A percentile compares a stretch with the other conserved stretches of the same genome.
Conservation (phyloP, 2,888 invertebrate genomes). For the Melanargia galathea region DNA sequence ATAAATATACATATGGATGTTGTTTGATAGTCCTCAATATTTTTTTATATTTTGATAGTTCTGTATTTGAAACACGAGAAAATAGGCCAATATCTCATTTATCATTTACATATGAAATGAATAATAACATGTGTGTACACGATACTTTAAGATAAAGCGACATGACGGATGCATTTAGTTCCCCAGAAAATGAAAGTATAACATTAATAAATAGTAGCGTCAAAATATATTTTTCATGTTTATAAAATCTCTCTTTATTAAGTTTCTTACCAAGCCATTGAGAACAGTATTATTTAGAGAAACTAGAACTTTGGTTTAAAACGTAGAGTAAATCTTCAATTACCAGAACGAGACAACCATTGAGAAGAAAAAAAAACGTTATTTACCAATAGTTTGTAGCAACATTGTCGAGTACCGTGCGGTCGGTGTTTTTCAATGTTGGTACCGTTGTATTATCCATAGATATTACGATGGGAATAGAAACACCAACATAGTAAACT, state of each 20-base stretch:
- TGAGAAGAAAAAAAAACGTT: slow-evolving; percentile 64
- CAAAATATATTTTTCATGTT: slow-evolving; percentile 59
- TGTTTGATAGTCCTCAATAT: slow-evolving; percentile 82
- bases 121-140: slow-evolving; percentile 63
- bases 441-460: slow-evolving; percentile 60
- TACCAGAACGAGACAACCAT: slow-evolving; percentile 63
- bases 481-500: slow-evolving; percentile 79
- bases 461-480: slow-evolving; percentile 75
- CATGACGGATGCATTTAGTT: slow-evolving; percentile 79
- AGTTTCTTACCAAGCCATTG: slow-evolving; percentile 81
- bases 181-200: slow-evolving; percentile 57
- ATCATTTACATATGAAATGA: slow-evolving; percentile 68
- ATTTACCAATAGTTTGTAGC: slow-evolving; percentile 72
- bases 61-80: slow-evolving; percentile 79
- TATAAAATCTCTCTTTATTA: slow-evolving; percentile 63
- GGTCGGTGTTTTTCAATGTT: slow-evolving; percentile 56
- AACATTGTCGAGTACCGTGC: slow-evolving; percentile 56
- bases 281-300: slow-evolving; percentile 82
- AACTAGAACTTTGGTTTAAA: slow-evolving; percentile 74
- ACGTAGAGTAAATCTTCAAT: slow-evolving; percentile 68
- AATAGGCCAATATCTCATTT: slow-evolving; percentile 80
- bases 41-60: slow-evolving; percentile 84
- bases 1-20: slow-evolving; percentile 81
- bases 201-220: slow-evolving; percentile 54
- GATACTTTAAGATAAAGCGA: slow-evolving; percentile 69